Evolutionary conservation across 2,888 invertebrate genomes (phyloP), one percentile per base, ranked within the genome.

Genomic region (Periphyllus acericola): DNA sequence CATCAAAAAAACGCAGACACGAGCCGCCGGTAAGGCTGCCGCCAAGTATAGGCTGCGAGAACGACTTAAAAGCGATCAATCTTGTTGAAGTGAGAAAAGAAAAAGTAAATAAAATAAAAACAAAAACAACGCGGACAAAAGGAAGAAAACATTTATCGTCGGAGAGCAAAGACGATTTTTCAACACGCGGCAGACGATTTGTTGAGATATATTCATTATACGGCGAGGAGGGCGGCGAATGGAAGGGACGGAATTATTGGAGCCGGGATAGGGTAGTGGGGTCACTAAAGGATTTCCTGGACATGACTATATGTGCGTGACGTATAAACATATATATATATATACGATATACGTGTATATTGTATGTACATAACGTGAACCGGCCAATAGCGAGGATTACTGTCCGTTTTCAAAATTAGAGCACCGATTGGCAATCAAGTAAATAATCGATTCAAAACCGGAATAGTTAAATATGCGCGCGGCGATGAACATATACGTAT

Each of bases 61-160:
- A 36, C 60, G 78, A 85, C 76, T 85, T 52, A n/a, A 85, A 85
- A 78, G 34, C 68, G 84, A 85, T 85, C 84, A 85, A 85, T 85
- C 84, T 85, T 85, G 76, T 85, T 40, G 76, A 78, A 78, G 84
- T 78, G 84, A 85, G 84, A 85, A 85, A 68, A 78, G 84, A 85
- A 78, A 84, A 76, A 85, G 84, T 78, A 85, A 78, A 78, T 83
- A 83, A 83, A 83, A 83, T 76, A 84, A 85, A 75, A 85, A 78
- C 83, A 75, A 75, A 84, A 75, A 83, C n/a, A 72, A 52, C 29
- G 60, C 34, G 19, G 66, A 71, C 71, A 83, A 72, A 81, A 72
- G 74, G 55, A 66, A 75, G 55, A 83, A 76, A 84, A 84, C 75
- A 84, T 84, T 84, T 84, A 76, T 75, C 75, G 84, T 68, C 46